These are phyloP conservation scores for Psilanteris sp. DNA, from an alignment of 1,140 invertebrate species.

Conservation along the genomic window DNA sequence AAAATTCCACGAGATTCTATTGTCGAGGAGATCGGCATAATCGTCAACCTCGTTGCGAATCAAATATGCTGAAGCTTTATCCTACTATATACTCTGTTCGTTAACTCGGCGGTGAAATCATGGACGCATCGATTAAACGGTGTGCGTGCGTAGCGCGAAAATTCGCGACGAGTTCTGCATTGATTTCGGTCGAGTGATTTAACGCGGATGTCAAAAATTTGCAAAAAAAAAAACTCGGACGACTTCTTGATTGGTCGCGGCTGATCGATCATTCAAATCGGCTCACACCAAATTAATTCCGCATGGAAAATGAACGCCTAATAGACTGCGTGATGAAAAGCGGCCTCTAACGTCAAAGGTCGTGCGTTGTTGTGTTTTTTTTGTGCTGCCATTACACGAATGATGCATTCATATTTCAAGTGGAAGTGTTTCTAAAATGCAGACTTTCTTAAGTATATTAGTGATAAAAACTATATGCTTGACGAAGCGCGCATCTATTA, in stretches of 20 bases:
- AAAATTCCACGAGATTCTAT: conserved; percentile 57
- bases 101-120: conserved; percentile 37
- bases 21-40: conserved; percentile 24
- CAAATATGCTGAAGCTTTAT: conserved; percentile 20
- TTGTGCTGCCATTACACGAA: conserved; percentile 50
- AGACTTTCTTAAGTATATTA: conserved; percentile 52
- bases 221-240: conserved; percentile 23
- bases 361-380: conserved; percentile 49
- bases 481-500: conserved; percentile 48
- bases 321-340: conserved; percentile 53
- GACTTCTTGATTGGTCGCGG: conserved; percentile 17
- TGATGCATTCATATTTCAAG: conserved; percentile 59
- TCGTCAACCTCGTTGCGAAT: conserved; percentile 25
- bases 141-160: conserved; percentile 33
- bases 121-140: conserved; percentile 55
- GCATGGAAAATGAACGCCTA: conserved; percentile 44
- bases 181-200: conserved; percentile 31
- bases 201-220: conserved; percentile 15
- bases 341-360: conserved; percentile 48
- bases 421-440: conserved; percentile 59
- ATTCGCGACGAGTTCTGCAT: conserved; percentile 20
- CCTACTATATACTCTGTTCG: not conserved
- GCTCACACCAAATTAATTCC: conserved; percentile 32
- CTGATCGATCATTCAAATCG: conserved; percentile 20
- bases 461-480: conserved; percentile 49